Evolutionary conservation across 2,797 vertebrate species (phyloP).

Genomic region (Danio tinwini): DNA sequence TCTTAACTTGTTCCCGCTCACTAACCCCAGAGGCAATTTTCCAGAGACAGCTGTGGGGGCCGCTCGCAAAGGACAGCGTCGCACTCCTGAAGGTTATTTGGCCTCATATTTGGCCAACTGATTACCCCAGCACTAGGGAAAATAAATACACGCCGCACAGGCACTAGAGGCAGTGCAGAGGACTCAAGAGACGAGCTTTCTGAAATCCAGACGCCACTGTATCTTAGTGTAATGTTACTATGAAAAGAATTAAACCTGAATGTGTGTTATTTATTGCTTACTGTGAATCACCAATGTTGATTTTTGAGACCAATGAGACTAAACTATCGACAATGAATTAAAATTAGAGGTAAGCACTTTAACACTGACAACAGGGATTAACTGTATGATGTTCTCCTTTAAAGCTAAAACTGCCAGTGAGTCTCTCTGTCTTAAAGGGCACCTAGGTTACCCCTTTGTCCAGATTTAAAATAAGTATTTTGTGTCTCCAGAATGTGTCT

Average conservation of each 20-base stretch:
- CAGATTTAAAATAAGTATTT: too few relatives aligned
- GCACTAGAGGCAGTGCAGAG: constrained; percentile 44
- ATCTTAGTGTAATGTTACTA: background rate
- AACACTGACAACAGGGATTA: too few relatives aligned
- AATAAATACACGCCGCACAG: constrained; percentile 75
- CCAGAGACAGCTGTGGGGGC: constrained; percentile 89
- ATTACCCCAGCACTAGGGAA: constrained; percentile 74
- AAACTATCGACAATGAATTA: too few relatives aligned
- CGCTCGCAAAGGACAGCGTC: constrained; percentile 91
- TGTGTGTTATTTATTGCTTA: background rate
- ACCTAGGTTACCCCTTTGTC: too few relatives aligned
- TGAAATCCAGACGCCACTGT: constrained; percentile 39
- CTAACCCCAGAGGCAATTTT: constrained; percentile 99
- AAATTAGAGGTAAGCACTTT: too few relatives aligned
- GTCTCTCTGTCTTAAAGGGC: too few relatives aligned
- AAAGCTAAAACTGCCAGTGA: too few relatives aligned
- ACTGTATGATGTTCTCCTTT: too few relatives aligned
- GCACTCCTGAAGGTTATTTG: constrained; percentile 99
- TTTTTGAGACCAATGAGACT: too few relatives aligned
- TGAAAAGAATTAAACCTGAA: background rate
- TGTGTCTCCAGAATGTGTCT: too few relatives aligned
- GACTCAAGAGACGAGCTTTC: constrained; percentile 23
- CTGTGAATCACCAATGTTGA: too few relatives aligned
- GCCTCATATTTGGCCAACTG: constrained; percentile 91
- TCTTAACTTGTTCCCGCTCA: constrained; percentile 99